Base-by-base conservation (phyloP, 1,140 invertebrate genomes). In the Aricia agestis region DNA sequence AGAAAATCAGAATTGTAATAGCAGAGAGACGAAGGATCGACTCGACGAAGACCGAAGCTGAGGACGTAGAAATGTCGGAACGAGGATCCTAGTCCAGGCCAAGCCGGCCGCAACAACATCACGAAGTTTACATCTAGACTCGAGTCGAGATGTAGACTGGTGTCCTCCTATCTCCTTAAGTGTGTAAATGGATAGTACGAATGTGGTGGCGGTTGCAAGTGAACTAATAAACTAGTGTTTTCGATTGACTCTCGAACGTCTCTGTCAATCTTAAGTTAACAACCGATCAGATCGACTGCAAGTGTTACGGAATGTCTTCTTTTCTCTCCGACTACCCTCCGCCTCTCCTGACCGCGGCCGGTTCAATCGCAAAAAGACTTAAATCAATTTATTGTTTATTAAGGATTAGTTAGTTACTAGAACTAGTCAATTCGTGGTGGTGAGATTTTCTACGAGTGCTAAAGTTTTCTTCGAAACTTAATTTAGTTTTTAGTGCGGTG, bases 351-450 rank as follows among this genome's bases (percentile, higher is more conserved):
- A 76, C 79, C 84, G 89, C 87, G 87, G 89, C 86, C 89, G 89
- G 86, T 90, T 91, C 84, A 78, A 85, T 70, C 72, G 81, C 71
- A 79, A 79, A 42, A 83, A 90, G 89, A 91, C 89, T 89, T 82
- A 82, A 84, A 83, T 87, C 84, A 87, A 85, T 87, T 83, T 91
- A 85, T 75, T 67, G 79, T 75, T 78, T 87, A 85, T 84, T 85
- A 83, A 79, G 82, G 85, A 75, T 76, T 86, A 90, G 87, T 81
- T 90, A 91, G 86, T 77, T 82, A 73, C 87, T 91, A 91, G 89
- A 82, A 84, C 82, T 91, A 91, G 89, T 91, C 89, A 91, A 91
- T 91, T 91, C 85, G 86, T 89, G 88, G 82, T 89, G 84, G 85
- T 87, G 85, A 81, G 79, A 78, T 89, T 90, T 91, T 91, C 89